phyloP scores from a whole-genome alignment of 2,888 invertebrate genomes.

The Galeopsomyia nigrocyanea region DNA sequence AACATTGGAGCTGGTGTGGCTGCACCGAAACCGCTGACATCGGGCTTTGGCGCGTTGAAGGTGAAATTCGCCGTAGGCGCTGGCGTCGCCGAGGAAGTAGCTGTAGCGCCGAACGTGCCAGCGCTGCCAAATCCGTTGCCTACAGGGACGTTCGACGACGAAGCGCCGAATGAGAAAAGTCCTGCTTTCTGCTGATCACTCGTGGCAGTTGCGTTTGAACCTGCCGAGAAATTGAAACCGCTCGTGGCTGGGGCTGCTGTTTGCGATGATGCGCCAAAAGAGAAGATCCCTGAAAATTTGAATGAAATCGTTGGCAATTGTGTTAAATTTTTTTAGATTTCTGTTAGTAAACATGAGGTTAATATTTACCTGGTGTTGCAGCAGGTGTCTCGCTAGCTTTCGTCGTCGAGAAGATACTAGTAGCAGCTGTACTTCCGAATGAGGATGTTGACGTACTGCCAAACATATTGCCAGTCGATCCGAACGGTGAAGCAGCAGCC shows the following conservation, averaged over 20 bases:
- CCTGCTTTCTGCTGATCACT: conserved; percentile 43
- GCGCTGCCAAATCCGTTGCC: conserved; percentile 55
- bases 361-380: conserved; percentile 37
- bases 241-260: conserved; percentile 48
- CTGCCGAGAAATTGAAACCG: conserved; percentile 56
- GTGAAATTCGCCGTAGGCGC: conserved; percentile 50
- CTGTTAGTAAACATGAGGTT: not conserved
- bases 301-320: not conserved
- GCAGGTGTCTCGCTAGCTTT: conserved; percentile 50
- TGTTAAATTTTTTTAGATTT: not conserved
- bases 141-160: conserved; percentile 15
- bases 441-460: conserved; percentile 50
- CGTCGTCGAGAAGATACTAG: conserved; percentile 54
- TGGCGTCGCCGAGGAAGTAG: conserved; percentile 11
- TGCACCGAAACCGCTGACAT: conserved; percentile 57
- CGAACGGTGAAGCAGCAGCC: conserved; percentile 27
- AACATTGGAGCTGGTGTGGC: conserved; percentile 55
- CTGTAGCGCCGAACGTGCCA: conserved; percentile 51
- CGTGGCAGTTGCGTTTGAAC: conserved; percentile 46
- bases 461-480: conserved; percentile 44
- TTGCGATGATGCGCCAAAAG: conserved; percentile 55
- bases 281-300: conserved; percentile 54
- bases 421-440: conserved; percentile 53
- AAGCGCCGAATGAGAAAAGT: conserved; percentile 59
- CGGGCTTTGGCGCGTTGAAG: conserved; percentile 60